Percentiles rank a stretch among this genome's conserved stretches.
Evolutionary conservation across 2,888 invertebrate genomes (phyloP).

Genomic region (Drosophila tanythrix): DNA sequence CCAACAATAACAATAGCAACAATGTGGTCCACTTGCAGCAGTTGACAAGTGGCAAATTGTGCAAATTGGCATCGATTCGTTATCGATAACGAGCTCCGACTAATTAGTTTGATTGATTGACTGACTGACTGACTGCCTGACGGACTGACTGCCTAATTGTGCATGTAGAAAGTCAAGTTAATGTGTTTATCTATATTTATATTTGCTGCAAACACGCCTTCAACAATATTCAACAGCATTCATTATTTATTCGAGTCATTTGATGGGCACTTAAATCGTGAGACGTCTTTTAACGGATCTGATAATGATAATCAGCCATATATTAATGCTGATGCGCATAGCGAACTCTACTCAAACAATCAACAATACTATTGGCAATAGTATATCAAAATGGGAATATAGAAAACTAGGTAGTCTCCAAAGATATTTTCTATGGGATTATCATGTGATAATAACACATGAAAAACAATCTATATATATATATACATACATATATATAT

Average conservation of each 20-base stretch:
- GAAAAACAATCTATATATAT: not conserved
- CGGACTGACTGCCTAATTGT: not conserved
- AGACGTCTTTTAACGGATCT: not conserved
- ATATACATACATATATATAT: not conserved
- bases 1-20: constrained; percentile 11
- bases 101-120: constrained; percentile 19
- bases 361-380: not conserved
- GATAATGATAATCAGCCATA: not conserved
- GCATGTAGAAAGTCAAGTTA: constrained; percentile 4
- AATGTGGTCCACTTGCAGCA: constrained; percentile 6
- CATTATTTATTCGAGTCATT: not conserved
- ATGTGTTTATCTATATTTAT: not conserved
- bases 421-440: too few relatives aligned
- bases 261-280: not conserved
- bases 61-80: constrained; percentile 49
- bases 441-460: not conserved
- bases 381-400: not conserved
- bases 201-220: not conserved
- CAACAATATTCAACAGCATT: not conserved
- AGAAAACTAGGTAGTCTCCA: not conserved
- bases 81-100: constrained; percentile 47
- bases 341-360: not conserved
- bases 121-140: not conserved
- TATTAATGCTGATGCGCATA: not conserved
- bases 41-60: constrained; percentile 7